Base-by-base conservation (phyloP, 1,140 invertebrate genomes). In the Drosophila leontia region DNA sequence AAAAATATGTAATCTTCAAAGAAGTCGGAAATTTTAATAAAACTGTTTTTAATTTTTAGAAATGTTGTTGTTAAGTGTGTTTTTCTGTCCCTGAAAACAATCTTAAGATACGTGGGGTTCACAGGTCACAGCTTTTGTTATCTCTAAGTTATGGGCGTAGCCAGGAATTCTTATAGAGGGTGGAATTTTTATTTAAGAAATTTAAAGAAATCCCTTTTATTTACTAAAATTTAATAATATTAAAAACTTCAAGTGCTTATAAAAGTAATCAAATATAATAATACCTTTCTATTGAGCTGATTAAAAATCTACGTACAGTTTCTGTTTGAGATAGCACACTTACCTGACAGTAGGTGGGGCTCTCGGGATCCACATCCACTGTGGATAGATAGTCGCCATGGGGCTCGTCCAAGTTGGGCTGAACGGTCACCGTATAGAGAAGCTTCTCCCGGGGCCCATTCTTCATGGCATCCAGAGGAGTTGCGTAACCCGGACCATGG, bases 341-440 rank as follows among this genome's bases (percentile, higher is more conserved):
- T 92, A 98, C 98, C 95, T 98, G 95, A 62, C 95, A 95, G 92
- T 97, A 99, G n/a, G 96, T 97, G 3, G 95, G 92, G 48, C 98
- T 99, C 2, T 95, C 81, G 1, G 97, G 97, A 93, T 99, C 96
- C 6, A 99, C 96, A 91, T 99, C 98, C 1, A 99, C 95, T 0
- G 98, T 98, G 9, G 96, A 95, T 17, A 99, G 93, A 84, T 98
- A 97, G 93, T 99, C 98, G 0, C 96, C 95, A 91, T 97, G 96
- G 1, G 86, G 91, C 47, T 93, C 92, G 1, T 93, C 93, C 34
- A 94, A 86, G 80, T 97, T 94, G 1, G 96, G 96, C 75, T 96
- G 95, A 32, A 98, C 95, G 84, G 97, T 98, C n/a, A 96, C 94
- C 2, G 98, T 95, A 91, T 99, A 99, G 1, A 99, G 86, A 12